phyloP scores from a whole-genome alignment of 2,888 invertebrate species.

The Schizotus pectinicornis region DNA sequence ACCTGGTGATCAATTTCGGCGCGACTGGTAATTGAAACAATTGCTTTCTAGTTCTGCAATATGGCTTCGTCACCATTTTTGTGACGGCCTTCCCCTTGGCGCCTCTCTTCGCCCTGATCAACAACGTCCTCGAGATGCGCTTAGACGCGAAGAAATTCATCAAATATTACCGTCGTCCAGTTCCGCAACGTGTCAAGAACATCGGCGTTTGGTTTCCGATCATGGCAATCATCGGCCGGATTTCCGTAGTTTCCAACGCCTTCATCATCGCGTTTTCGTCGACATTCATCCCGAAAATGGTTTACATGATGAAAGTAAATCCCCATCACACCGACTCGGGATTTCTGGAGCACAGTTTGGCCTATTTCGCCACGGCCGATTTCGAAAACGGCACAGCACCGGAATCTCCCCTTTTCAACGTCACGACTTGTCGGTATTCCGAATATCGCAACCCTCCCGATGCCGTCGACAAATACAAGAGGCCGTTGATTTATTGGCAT shows the following conservation, averaged over 20 bases:
- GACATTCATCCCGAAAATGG: constrained; percentile 79
- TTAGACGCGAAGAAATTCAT: constrained; percentile 84
- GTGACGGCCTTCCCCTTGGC: constrained; percentile 87
- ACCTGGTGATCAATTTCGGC: not conserved
- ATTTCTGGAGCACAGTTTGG: constrained; percentile 73
- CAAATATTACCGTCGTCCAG: constrained; percentile 74
- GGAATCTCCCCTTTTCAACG: constrained; percentile 44
- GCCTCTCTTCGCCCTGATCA: constrained; percentile 80
- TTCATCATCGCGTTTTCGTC: constrained; percentile 82
- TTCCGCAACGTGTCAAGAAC: constrained; percentile 74
- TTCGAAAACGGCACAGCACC: constrained; percentile 60
- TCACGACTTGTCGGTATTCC: constrained; percentile 66
- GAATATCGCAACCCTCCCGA: constrained; percentile 71
- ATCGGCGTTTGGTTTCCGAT: constrained; percentile 84
- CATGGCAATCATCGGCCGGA: constrained; percentile 73
- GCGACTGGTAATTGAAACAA: not conserved
- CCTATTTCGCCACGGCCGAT: constrained; percentile 69
- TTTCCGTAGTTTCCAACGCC: constrained; percentile 81
- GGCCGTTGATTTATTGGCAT: constrained; percentile 75
- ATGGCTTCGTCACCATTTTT: constrained; percentile 85
- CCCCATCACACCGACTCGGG: constrained; percentile 62
- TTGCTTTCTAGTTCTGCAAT: constrained; percentile 72
- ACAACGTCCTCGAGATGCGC: constrained; percentile 84
- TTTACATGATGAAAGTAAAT: constrained; percentile 67
- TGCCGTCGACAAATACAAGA: constrained; percentile 64